A percentile compares a stretch with the other conserved stretches of the same genome.
Evolutionary conservation across 2,113 vertebrate species (phyloP).

Genomic region (Zosterops borbonicus): DNA sequence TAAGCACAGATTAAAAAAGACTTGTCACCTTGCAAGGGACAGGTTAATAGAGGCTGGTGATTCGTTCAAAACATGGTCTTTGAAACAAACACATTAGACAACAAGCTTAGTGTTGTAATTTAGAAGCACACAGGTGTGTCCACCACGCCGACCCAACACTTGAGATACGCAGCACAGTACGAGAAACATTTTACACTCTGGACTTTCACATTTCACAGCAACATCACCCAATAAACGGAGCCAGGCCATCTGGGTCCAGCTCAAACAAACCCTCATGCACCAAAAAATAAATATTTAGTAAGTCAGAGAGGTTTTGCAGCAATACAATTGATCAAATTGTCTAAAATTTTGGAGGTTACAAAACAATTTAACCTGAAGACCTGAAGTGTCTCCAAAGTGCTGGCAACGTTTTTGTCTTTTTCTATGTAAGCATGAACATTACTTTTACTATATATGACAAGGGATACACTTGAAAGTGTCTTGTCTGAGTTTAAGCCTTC

Average conservation of each 20-base stretch:
- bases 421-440: not conserved
- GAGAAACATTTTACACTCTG: not conserved
- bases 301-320: not conserved
- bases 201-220: not conserved
- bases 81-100: not conserved
- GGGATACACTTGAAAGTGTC: not conserved
- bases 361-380: not conserved
- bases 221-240: fast-evolving
- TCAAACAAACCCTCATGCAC: not conserved
- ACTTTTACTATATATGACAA: not conserved
- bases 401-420: not conserved
- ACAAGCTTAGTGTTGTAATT: not conserved
- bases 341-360: not conserved
- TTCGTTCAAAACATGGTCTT: not conserved
- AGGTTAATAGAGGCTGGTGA: constrained; percentile 17
- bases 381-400: not conserved
- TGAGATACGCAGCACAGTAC: not conserved
- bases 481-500: not conserved
- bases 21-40: constrained; percentile 5
- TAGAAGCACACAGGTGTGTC: not conserved
- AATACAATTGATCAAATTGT: not conserved
- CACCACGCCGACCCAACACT: not conserved
- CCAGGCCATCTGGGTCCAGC: not conserved
- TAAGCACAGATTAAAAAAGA: constrained; percentile 17
- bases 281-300: not conserved